Percentiles rank a stretch among this genome's conserved stretches.
Evolutionary conservation across 2,113 vertebrate species (phyloP).

Genomic region (Synchiropus splendidus): DNA sequence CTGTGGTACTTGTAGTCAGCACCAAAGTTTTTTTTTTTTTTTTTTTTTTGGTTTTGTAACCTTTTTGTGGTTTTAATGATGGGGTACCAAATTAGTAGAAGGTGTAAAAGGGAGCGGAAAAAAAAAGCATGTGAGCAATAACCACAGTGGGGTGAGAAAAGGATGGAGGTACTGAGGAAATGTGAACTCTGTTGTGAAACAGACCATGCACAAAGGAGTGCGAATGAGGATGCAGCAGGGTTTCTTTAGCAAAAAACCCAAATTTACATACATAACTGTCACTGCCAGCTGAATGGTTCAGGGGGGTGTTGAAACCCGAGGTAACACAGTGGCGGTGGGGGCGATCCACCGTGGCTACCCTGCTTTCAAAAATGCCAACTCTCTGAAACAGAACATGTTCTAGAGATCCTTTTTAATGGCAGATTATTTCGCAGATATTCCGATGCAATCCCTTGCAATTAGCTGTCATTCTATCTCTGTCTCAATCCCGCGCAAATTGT

Average conservation of each 20-base stretch:
- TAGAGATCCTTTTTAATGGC: constrained; percentile 36
- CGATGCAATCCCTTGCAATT: constrained; percentile 9
- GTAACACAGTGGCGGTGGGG: constrained; percentile 33
- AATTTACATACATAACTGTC: constrained; percentile 27
- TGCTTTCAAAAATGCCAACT: constrained; percentile 43
- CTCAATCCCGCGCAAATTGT: constrained; percentile 41
- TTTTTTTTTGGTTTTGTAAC: constrained; percentile 1
- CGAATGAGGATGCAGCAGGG: constrained; percentile 11
- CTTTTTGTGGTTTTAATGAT: constrained; percentile 32
- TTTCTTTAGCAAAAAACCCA: constrained; percentile 23
- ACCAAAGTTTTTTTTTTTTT: constrained; percentile 1
- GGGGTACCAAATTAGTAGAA: constrained; percentile 25
- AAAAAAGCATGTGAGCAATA: constrained; percentile 23
- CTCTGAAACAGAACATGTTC: constrained; percentile 33
- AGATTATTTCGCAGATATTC: constrained; percentile 34
- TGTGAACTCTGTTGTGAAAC: constrained; percentile 5
- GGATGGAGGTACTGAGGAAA: constrained; percentile 6
- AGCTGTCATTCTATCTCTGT: constrained; percentile 37
- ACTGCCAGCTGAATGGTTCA: constrained; percentile 25
- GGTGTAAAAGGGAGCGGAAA: constrained; percentile 14
- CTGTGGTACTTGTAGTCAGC: constrained; percentile 48
- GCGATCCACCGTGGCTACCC: constrained; percentile 32
- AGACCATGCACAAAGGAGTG: constrained; percentile 10
- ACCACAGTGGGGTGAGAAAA: constrained; percentile 16
- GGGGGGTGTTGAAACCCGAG: constrained; percentile 19